Conservation (phyloP, 2,888 invertebrate genomes). For the Entomobrya proxima region DNA sequence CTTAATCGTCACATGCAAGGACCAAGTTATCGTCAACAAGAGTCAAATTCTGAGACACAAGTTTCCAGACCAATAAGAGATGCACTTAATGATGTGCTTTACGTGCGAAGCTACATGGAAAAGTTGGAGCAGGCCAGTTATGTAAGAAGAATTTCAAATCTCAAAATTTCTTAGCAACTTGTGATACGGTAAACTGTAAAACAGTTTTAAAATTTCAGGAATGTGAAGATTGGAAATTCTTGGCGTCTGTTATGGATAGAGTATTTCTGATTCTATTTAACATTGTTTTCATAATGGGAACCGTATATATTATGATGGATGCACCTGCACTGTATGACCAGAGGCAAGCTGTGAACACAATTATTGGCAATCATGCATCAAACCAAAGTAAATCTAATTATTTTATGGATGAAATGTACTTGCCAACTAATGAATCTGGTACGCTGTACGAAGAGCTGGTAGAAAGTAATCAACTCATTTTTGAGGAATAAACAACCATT, state of each 20-base stretch:
- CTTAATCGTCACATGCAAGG: background rate
- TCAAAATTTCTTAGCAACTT: background rate
- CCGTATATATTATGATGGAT: background rate
- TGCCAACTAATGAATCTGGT: too few relatives aligned
- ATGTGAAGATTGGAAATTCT: slow-evolving; percentile 26
- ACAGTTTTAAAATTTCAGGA: too few relatives aligned
- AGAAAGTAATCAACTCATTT: too few relatives aligned
- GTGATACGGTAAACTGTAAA: too few relatives aligned
- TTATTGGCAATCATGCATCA: too few relatives aligned
- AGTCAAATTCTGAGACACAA: background rate
- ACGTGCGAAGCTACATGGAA: background rate
- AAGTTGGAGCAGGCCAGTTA: background rate
- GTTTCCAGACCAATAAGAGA: background rate
- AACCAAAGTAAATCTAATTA: too few relatives aligned
- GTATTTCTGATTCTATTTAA: slow-evolving; percentile 12
- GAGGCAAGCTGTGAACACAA: too few relatives aligned
- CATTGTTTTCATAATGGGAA: background rate
- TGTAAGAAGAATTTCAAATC: background rate
- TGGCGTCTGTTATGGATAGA: background rate
- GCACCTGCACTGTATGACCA: background rate
- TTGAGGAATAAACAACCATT: too few relatives aligned
- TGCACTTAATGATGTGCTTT: background rate
- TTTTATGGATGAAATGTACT: too few relatives aligned
- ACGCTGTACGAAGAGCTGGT: too few relatives aligned
- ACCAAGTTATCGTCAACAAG: background rate